phyloP scores from a whole-genome alignment of 2,888 invertebrate species.

The Tholera decimalis region DNA sequence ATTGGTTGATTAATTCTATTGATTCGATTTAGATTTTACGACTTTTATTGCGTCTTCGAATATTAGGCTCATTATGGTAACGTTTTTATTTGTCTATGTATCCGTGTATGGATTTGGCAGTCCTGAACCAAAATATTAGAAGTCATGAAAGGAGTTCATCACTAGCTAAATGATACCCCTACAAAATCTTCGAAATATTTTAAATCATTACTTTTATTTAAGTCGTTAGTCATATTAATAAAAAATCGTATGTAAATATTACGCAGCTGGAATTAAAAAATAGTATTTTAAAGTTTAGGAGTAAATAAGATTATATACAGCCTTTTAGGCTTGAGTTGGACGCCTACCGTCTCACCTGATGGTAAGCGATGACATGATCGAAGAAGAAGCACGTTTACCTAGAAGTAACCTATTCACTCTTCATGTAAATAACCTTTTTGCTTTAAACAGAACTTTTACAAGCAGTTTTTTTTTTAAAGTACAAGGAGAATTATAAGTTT shows the following conservation, averaged over 20 bases:
- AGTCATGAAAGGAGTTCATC: too few species aligned
- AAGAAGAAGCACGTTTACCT: too few species aligned
- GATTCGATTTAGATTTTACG: neutral
- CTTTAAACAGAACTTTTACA: neutral
- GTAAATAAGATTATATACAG: too few species aligned
- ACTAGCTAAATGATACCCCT: too few species aligned
- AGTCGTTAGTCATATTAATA: neutral
- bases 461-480: neutral
- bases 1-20: constrained; percentile 39
- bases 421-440: neutral
- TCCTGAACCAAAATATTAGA: too few species aligned
- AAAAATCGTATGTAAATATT: neutral
- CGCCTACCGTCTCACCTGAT: too few species aligned
- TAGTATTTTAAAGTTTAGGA: too few species aligned
- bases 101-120: too few species aligned
- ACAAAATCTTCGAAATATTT: neutral
- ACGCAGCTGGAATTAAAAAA: too few species aligned
- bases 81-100: neutral
- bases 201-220: neutral
- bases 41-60: constrained; percentile 1
- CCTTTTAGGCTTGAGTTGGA: too few species aligned
- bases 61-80: neutral
- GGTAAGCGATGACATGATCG: too few species aligned
- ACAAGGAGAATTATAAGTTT: constrained; percentile 2
- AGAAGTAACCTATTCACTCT: too few species aligned